Conservation (phyloP, 2,797 vertebrate species). For the Threskiornis aethiopicus region DNA sequence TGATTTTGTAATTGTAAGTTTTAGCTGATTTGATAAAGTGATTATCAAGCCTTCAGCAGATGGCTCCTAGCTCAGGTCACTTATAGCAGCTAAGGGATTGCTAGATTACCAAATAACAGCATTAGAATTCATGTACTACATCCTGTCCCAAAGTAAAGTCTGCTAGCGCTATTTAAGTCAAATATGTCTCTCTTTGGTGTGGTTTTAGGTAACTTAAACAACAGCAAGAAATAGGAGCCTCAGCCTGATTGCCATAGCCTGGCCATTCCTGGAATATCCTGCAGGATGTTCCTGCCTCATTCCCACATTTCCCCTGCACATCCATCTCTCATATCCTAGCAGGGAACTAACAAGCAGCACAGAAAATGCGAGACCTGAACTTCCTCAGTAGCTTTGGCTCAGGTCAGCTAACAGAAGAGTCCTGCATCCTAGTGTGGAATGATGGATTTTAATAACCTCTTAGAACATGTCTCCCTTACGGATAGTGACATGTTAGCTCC, state of each 20-base stretch:
- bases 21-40: neutral
- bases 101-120: neutral
- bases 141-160: conserved; percentile 21
- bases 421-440: neutral
- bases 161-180: neutral
- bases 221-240: neutral
- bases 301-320: neutral
- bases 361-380: neutral
- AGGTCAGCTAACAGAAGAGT: neutral
- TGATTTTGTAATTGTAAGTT: neutral
- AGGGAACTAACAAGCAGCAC: neutral
- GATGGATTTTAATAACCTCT: neutral
- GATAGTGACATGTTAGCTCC: neutral
- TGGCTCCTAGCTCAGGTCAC: neutral
- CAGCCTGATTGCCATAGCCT: neutral
- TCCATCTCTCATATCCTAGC: neutral
- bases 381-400: neutral
- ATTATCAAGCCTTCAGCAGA: neutral
- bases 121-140: neutral
- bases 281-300: conserved; percentile 23
- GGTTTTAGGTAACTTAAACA: neutral
- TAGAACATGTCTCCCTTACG: neutral
- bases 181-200: neutral
- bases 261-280: neutral
- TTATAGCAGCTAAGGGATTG: neutral